Evolutionary conservation across 1,140 invertebrate genomes (phyloP), one percentile per base, ranked within the genome.

Genomic region (Wiebesia pumilae): DNA sequence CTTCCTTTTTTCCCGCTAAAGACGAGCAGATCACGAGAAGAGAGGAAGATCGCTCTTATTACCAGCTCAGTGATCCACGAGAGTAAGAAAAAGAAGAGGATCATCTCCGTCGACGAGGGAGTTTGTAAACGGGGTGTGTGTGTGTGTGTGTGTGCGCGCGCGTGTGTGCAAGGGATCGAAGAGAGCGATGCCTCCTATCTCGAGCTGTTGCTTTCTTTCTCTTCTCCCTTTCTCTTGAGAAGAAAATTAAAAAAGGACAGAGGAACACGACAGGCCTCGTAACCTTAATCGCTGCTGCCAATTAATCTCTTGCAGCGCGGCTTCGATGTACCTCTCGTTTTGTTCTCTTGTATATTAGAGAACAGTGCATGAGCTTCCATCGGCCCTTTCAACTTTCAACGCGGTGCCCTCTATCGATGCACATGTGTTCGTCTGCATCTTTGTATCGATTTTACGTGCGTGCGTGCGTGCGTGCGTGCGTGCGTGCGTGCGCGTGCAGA

Each of bases 271-370:
- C 40, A 65, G 38, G 83, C 73, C 54, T 84, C 71, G 71, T 84
- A 84, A 84, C 83, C 83, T 84, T 84, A 84, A 84, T 78, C 73
- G 83, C 71, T 12, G 58, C 83, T 54, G 75, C 83, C 75, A 84
- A 84, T 84, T 84, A 84, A 84, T 84, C 83, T 79, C 62, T 65
- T 62, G 40, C 73, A 27, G 67, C 47, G 35, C 54, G 83, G 47
- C 33, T 73, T 27, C 27, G 40, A 47, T 77, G 14, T 35, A 33
- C 30, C 54, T 78, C 54, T 78, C 47, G 27, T 78, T 78, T 54
- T 78, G n/a, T 12, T 47, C 71, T 75, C 19, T 43, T 75, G 21
- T 75, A 40, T 12, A n/a, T 38, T 21, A n/a, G 12, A 75, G 38
- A 40, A 10, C 4, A n/a, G 24, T 43, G 38, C 71, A 43, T 27